Conservation (phyloP, 2,888 invertebrate species). For the Trichogramma evanescens region DNA sequence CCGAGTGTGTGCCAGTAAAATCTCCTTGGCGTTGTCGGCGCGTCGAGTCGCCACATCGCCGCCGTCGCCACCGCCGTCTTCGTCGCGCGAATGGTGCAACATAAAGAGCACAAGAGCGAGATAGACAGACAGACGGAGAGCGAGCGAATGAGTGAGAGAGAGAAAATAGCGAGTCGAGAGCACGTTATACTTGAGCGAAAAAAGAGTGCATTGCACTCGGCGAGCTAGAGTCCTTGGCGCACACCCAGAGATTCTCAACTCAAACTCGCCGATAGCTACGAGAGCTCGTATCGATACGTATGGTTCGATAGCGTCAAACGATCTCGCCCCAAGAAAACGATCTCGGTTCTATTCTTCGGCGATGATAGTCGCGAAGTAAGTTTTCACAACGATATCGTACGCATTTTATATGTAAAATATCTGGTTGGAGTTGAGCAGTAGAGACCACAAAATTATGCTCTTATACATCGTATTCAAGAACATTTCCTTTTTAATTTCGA, state of each 20-base stretch:
- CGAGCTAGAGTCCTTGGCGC: conserved; percentile 1
- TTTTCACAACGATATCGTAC: no score
- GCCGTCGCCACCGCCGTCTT: conserved; percentile 7
- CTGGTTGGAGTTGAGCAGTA: no score
- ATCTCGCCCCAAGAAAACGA: no score
- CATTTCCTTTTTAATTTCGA: no score
- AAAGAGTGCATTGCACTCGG: background rate
- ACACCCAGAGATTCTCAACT: background rate
- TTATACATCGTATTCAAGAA: no score
- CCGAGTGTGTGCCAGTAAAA: background rate
- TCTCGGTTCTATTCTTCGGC: no score
- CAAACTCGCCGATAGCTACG: background rate
- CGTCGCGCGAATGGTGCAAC: background rate
- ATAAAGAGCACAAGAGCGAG: conserved; percentile 3
- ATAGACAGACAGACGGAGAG: background rate
- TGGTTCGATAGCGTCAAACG: no score
- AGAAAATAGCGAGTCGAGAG: background rate
- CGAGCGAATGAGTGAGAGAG: no score
- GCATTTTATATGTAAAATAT: no score
- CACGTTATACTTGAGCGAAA: background rate
- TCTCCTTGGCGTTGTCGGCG: background rate
- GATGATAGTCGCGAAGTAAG: no score
- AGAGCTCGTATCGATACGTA: no score
- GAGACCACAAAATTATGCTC: no score
- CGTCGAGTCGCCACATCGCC: background rate